Evolutionary conservation across 2,888 invertebrate species (phyloP).

Genomic region (Leptopilina drosophilae): DNA sequence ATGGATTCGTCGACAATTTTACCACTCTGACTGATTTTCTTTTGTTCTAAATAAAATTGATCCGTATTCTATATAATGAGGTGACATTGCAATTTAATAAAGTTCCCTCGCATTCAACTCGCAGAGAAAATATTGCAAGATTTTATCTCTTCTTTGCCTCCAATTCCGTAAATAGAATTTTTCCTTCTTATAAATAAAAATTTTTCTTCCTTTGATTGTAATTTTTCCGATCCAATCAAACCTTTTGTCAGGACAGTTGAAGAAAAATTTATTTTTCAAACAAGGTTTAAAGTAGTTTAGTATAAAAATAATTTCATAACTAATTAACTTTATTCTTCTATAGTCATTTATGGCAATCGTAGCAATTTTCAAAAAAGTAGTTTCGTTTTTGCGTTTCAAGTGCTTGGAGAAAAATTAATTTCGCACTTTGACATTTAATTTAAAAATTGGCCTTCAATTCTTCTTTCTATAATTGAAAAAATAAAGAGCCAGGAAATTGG

Average conservation of each 20-base stretch:
- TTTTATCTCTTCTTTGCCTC: background rate
- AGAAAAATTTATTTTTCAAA: background rate
- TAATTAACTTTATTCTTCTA: too few relatives aligned
- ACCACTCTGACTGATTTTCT: background rate
- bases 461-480: background rate
- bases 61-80: background rate
- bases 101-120: background rate
- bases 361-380: background rate
- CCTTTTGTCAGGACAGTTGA: too few relatives aligned
- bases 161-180: background rate
- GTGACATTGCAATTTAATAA: background rate
- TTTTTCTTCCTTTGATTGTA: too few relatives aligned
- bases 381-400: too few relatives aligned
- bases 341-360: too few relatives aligned
- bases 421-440: conserved; percentile 12
- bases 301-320: too few relatives aligned
- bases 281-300: too few relatives aligned
- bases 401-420: too few relatives aligned
- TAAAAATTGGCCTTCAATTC: conserved; percentile 1
- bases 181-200: too few relatives aligned
- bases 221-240: too few relatives aligned
- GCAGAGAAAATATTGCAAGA: background rate
- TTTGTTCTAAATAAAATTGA: conserved; percentile 3
- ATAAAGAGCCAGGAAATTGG: background rate
- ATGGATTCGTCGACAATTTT: conserved; percentile 26